Evolutionary conservation across 2,888 invertebrate species (phyloP).

Genomic region (Drosophila putrida): DNA sequence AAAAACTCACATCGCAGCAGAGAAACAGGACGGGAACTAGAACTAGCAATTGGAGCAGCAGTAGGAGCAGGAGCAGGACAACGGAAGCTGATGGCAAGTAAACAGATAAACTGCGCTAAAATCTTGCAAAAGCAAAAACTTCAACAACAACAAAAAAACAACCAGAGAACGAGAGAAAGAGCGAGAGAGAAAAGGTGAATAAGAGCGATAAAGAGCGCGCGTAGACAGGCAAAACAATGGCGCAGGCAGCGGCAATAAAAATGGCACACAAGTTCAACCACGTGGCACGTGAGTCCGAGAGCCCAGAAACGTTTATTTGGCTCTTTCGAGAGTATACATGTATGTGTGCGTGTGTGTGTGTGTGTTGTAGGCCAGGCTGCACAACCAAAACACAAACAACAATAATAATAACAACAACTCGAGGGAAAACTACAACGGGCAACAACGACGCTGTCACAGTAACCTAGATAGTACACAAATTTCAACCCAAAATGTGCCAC

Average conservation of each 20-base stretch:
- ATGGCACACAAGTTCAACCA: conserved; percentile 81
- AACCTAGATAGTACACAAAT: conserved; percentile 78
- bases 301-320: conserved; percentile 79
- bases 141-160: conserved; percentile 66
- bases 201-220: conserved; percentile 21
- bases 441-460: conserved; percentile 69
- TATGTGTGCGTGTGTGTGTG: conserved; percentile 38
- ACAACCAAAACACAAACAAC: conserved; percentile 42
- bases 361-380: conserved; percentile 69
- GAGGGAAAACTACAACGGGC: conserved; percentile 44
- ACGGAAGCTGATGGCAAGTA: conserved; percentile 38
- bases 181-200: not conserved
- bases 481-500: conserved; percentile 80
- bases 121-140: conserved; percentile 77
- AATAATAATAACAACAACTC: conserved; percentile 60
- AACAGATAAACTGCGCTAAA: conserved; percentile 69
- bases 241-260: conserved; percentile 71
- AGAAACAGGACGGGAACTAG: conserved; percentile 1
- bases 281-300: conserved; percentile 77
- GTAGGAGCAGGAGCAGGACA: not conserved
- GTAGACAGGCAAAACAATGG: conserved; percentile 67
- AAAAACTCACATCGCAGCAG: conserved; percentile 61
- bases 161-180: conserved; percentile 1
- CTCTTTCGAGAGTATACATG: conserved; percentile 45
- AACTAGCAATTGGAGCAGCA: not conserved